A percentile compares a stretch with the other conserved stretches of the same genome.
Conservation (phyloP, 1,140 invertebrate species). For the Zaprionus kolodkinae region DNA sequence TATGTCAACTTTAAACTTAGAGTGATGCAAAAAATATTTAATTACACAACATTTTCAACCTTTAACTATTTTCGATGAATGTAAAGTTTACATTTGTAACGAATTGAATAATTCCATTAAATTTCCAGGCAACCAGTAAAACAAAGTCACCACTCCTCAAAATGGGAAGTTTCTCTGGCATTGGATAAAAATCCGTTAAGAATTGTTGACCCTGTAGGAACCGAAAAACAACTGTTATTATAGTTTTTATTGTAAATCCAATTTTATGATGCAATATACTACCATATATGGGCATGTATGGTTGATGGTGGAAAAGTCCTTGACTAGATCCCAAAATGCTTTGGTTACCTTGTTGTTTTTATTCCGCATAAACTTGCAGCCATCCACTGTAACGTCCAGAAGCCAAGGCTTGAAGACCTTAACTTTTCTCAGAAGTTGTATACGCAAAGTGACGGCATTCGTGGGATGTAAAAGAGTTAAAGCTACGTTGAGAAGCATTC, state of each 20-base stretch:
- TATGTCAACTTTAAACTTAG: no score
- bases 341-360: constrained; percentile 9
- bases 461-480: constrained; percentile 20
- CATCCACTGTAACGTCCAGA: constrained; percentile 34
- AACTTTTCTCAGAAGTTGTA: constrained; percentile 26
- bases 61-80: constrained; percentile 10
- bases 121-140: constrained; percentile 17
- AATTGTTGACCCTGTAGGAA: constrained; percentile 13
- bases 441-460: constrained; percentile 10
- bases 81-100: constrained; percentile 32
- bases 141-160: constrained; percentile 26
- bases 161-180: neutral
- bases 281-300: constrained; percentile 32
- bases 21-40: neutral
- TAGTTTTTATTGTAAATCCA: neutral
- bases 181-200: constrained; percentile 16
- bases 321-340: constrained; percentile 2
- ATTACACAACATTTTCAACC: neutral
- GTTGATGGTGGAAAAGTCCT: constrained; percentile 19
- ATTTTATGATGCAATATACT: neutral
- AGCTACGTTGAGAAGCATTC: constrained; percentile 31
- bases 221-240: neutral
- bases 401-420: constrained; percentile 42
- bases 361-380: constrained; percentile 38
- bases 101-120: constrained; percentile 14